Evolutionary conservation across 2,888 invertebrate genomes (phyloP).

Genomic region (Agrilus cyanescens): DNA sequence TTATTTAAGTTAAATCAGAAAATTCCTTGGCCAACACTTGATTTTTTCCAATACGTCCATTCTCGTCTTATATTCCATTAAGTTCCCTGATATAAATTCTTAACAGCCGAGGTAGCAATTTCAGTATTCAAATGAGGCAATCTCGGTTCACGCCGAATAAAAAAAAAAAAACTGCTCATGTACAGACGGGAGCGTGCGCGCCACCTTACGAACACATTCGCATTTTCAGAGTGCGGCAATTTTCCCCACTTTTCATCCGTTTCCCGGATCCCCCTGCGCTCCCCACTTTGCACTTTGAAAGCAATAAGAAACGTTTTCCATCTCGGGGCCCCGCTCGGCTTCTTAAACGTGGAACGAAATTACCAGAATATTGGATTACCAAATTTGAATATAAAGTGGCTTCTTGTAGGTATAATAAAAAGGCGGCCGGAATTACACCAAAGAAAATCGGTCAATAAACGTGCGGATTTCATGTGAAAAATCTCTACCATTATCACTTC

Average conservation of each 20-base stretch:
- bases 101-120: slow-evolving; percentile 21
- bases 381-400: slow-evolving; percentile 39
- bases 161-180: slow-evolving; percentile 29
- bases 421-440: too few relatives aligned
- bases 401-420: slow-evolving; percentile 18
- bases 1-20: too few relatives aligned
- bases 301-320: slow-evolving; percentile 24
- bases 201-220: slow-evolving; percentile 22
- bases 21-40: too few relatives aligned
- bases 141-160: slow-evolving; percentile 26
- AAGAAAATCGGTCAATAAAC: too few relatives aligned
- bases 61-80: not conserved
- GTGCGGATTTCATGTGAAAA: too few relatives aligned
- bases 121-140: slow-evolving; percentile 27
- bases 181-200: slow-evolving; percentile 23
- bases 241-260: slow-evolving; percentile 26
- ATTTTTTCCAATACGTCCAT: too few relatives aligned
- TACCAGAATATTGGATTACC: slow-evolving; percentile 36
- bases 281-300: slow-evolving; percentile 19
- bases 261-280: slow-evolving; percentile 18
- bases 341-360: slow-evolving; percentile 30
- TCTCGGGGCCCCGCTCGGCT: slow-evolving; percentile 16
- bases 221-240: slow-evolving; percentile 24
- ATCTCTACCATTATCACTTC: too few relatives aligned
- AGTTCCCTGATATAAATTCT: slow-evolving; percentile 8